Percentiles rank a stretch among this genome's conserved stretches.
These are phyloP conservation scores for Thyatira batis DNA, from an alignment of 2,888 invertebrate species.

Conservation along the genomic window DNA sequence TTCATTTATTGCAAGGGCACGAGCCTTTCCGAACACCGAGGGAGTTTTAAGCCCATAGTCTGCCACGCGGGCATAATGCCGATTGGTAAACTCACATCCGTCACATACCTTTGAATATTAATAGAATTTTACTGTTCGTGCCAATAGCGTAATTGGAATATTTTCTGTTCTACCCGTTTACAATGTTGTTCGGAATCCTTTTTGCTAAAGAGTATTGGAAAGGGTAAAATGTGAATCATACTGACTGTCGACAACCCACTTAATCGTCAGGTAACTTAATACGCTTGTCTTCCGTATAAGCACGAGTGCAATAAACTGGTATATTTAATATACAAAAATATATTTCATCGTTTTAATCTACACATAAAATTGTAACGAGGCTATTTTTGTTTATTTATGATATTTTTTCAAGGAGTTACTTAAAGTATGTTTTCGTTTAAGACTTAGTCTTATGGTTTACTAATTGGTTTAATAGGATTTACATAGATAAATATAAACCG, in stretches of 20 bases:
- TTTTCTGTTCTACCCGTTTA: background rate
- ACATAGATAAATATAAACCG: slow-evolving; percentile 25
- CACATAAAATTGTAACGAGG: slow-evolving; percentile 38
- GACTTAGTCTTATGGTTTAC: no score
- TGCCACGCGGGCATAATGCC: no score
- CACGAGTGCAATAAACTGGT: slow-evolving; percentile 36
- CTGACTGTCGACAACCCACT: slow-evolving; percentile 51
- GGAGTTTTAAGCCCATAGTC: no score
- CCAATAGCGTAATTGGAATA: no score
- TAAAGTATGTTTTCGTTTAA: no score
- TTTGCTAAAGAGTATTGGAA: slow-evolving; percentile 38
- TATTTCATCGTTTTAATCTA: slow-evolving; percentile 27
- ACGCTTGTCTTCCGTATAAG: slow-evolving; percentile 47
- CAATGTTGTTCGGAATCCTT: slow-evolving; percentile 20
- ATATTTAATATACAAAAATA: slow-evolving; percentile 35
- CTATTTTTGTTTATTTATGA: slow-evolving; percentile 25
- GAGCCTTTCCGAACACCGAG: no score
- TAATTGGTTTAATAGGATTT: no score
- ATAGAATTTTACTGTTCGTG: no score
- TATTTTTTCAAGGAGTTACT: slow-evolving; percentile 14
- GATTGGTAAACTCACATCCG: no score
- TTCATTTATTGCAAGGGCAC: no score
- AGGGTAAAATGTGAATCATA: slow-evolving; percentile 59
- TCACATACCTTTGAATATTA: no score
- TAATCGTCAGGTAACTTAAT: slow-evolving; percentile 60